Evolutionary conservation across 2,797 vertebrate species (phyloP).

Genomic region (Danionella dracula): DNA sequence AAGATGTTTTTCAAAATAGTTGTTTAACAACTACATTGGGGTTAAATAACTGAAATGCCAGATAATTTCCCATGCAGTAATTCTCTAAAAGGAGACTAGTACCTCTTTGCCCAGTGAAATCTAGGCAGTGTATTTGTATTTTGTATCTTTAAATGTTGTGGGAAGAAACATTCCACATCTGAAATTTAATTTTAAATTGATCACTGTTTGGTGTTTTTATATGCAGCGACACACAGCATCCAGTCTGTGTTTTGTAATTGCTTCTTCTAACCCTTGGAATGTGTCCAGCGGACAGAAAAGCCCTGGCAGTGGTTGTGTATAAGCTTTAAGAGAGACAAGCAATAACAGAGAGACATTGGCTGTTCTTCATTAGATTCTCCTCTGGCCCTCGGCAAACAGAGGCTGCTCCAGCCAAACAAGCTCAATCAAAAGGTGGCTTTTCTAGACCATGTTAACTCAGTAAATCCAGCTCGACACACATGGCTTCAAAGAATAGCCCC

Average conservation of each 20-base stretch:
- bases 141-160: no score
- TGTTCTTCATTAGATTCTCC: conserved; percentile 79
- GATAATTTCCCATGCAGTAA: no score
- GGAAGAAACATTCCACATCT: no score
- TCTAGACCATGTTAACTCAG: conserved; percentile 78
- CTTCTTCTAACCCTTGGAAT: conserved; percentile 18
- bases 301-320: conserved; percentile 3
- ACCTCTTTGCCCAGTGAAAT: no score
- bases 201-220: no score
- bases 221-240: not conserved
- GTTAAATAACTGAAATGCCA: no score
- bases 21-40: no score
- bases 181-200: no score
- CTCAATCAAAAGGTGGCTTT: conserved; percentile 71
- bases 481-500: conserved; percentile 81
- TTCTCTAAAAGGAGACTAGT: no score
- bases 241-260: not conserved
- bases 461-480: conserved; percentile 83
- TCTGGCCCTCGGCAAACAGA: conserved; percentile 85
- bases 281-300: conserved; percentile 49
- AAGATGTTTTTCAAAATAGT: no score
- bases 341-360: conserved; percentile 48
- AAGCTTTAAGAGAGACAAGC: conserved; percentile 16
- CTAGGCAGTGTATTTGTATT: no score
- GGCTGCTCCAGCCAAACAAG: conserved; percentile 87